Evolutionary conservation across 2,888 invertebrate genomes (phyloP), one percentile per base, ranked within the genome.

Genomic region (Prenolepis imparis): DNA sequence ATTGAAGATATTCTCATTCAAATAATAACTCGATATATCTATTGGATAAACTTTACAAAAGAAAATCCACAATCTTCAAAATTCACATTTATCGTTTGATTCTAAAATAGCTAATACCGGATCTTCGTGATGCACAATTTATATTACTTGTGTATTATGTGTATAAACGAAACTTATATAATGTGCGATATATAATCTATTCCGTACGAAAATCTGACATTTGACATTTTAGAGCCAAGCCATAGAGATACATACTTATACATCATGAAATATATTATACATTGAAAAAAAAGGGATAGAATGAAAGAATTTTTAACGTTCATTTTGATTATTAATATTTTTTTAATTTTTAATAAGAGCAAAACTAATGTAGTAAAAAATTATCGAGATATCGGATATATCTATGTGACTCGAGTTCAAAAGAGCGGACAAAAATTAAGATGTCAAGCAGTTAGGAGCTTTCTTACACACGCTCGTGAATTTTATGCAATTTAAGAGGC

Each of bases 1-100:
- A 21, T 74, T 44, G 18, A 74, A 48, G 6, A 15, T 44, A 41
- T 61, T 64, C 32, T 64, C 11, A 63, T 64, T 74, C 21, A 74
- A 74, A 74, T 32, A 44, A 74, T 44, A 64, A 8, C 21, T 28
- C 21, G 3, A 48, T 1, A 5, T n/a, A 72, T 72, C 3, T 57
- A 24, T 3, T 48, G 15, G n/a, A 55, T 39, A 41, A 59, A 41
- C 12, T 28, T 28, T 3, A 12, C 24, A 41, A 11, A 59, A 6
- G 0, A 39, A 12, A 18, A 18, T n/a, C n/a, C n/a, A n/a, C n/a
- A n/a, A n/a, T n/a, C 12, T 59, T 48, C 6, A 12, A 57, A 24
- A 24, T 24, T 59, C n/a, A 72, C 21, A 28, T 28, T 48, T 18
- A 15, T 44, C 21, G 15, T 6, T 55, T 70, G 21, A 57, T 59